These are phyloP conservation scores for Pachypanchax playfairii DNA, from an alignment of 2,113 vertebrate species.

Conservation along the genomic window DNA sequence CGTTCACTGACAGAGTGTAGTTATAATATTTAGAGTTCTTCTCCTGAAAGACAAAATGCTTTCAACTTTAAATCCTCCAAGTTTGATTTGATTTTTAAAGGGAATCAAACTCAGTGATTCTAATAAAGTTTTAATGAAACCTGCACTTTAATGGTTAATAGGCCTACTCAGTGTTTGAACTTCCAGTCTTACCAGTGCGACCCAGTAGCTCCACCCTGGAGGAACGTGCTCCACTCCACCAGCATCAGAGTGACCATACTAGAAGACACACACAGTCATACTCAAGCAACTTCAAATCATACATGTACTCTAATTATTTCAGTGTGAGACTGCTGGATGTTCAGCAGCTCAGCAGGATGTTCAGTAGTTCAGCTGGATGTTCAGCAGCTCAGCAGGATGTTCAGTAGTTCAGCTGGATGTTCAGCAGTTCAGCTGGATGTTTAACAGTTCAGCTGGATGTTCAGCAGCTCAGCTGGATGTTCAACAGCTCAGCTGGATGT, in stretches of 20 bases:
- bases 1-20: slow-evolving; percentile 95
- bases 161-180: not conserved
- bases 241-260: slow-evolving; percentile 90
- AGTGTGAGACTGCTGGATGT: not conserved
- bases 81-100: not conserved
- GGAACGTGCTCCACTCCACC: slow-evolving; percentile 91
- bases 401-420: no score
- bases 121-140: not conserved
- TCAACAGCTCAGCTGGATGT: no score
- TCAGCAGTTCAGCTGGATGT: no score
- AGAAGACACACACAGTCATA: slow-evolving; percentile 50
- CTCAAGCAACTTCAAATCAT: not conserved
- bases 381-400: no score
- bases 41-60: slow-evolving; percentile 79
- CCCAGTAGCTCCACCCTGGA: slow-evolving; percentile 94
- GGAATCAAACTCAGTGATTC: no score
- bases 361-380: no score
- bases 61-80: no score
- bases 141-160: not conserved
- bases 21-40: slow-evolving; percentile 99
- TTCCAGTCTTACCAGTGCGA: slow-evolving; percentile 86
- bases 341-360: no score
- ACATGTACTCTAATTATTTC: not conserved
- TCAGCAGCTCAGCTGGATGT: no score
- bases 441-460: no score